Percentiles rank a stretch among this genome's conserved stretches.
Conservation (phyloP, 1,140 invertebrate genomes). For the Anoplolepis gracilipes region DNA sequence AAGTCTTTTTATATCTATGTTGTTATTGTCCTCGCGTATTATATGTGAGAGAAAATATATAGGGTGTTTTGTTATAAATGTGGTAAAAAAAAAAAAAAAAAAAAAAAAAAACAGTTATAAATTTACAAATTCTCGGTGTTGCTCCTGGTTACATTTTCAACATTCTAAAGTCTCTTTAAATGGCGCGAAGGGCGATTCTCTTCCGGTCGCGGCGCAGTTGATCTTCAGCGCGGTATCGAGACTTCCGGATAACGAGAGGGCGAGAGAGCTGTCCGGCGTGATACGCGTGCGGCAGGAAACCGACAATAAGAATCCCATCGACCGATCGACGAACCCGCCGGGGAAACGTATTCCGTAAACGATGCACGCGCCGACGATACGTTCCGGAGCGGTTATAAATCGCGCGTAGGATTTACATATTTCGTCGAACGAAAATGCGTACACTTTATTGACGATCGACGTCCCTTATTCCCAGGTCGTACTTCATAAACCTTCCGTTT, state of each 20-base stretch:
- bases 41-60: not conserved
- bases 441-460: constrained; percentile 5
- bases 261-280: constrained; percentile 60
- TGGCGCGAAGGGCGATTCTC: not conserved
- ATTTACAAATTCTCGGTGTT: not conserved
- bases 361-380: constrained; percentile 67
- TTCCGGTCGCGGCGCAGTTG: constrained; percentile 44
- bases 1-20: not conserved
- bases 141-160: not conserved
- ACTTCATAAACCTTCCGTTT: not conserved
- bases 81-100: not conserved
- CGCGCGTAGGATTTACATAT: constrained; percentile 31
- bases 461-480: not conserved
- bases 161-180: not conserved
- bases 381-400: constrained; percentile 47
- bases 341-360: constrained; percentile 67
- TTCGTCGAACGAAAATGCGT: constrained; percentile 39
- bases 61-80: not conserved
- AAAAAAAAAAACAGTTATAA: too few species aligned
- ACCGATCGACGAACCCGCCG: constrained; percentile 75
- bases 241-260: constrained; percentile 75
- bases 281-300: constrained; percentile 73
- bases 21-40: not conserved
- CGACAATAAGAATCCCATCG: constrained; percentile 74
- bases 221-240: constrained; percentile 62